Evolutionary conservation across 2,797 vertebrate species (phyloP), one percentile per base, ranked within the genome.

Genomic region (Loriculus beryllinus): DNA sequence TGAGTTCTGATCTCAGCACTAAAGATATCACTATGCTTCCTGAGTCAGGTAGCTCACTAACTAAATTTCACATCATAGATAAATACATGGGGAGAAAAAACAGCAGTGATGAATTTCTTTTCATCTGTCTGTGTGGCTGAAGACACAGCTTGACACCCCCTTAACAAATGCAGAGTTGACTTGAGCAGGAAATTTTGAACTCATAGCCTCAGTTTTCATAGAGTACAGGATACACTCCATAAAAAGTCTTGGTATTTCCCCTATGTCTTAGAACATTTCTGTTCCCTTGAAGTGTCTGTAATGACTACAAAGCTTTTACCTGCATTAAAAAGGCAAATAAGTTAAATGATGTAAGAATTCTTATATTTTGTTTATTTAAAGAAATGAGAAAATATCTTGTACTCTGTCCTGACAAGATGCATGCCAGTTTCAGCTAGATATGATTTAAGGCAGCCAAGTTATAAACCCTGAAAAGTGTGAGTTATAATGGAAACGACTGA

Each of bases 401-500:
- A 9, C 13, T 60, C 39, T 81, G 8, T 70, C 49, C 67, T 56
- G 18, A 59, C 42, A 94, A 65, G 60, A 67, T 33, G 19, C 54
- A 56, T 77, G 74, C 82, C 72, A 82, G 74, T 91, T 91, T 94
- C 60, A 80, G 65, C 31, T 56, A 54, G 14, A 64, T 57, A 39
- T 71, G 72, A 95, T 96, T 92, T 95, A 88, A 93, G 45, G 28
- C 70, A 95, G 62, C 43, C 70, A 91, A 88, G 78, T 89, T 86
- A 93, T 64, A 90, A 95, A 93, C 48, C 51, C 72, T 93, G 92
- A 95, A 96, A 95, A 91, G 96, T 72, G 18, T 64, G n/a, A 72
- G 92, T 96, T 96, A 57, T 95, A 90, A 93, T 93, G 47, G 80
- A 95, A 96, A 87, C 74, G 82, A 77, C 79, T 97, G 94, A 96